These are phyloP conservation scores for Eugnorisma glareosa DNA, from an alignment of 2,888 invertebrate species.

Conservation along the genomic window DNA sequence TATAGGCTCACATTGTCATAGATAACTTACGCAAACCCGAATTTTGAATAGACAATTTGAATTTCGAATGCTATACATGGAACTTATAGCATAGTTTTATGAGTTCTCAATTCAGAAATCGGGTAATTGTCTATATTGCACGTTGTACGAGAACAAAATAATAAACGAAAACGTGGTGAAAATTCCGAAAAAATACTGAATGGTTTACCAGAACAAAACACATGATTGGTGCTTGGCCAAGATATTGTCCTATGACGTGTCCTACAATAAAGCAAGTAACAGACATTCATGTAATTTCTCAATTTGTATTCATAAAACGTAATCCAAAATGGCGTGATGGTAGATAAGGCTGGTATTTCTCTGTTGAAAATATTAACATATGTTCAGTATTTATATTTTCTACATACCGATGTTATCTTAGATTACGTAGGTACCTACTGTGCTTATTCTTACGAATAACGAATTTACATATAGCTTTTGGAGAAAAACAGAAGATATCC, in stretches of 20 bases:
- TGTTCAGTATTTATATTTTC: conserved; percentile 29
- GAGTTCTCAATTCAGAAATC: background rate
- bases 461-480: background rate
- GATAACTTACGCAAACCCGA: background rate
- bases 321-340: conserved; percentile 37
- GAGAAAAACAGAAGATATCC: background rate
- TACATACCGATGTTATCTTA: conserved; percentile 36
- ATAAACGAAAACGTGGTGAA: background rate
- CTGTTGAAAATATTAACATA: conserved; percentile 22
- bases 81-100: background rate
- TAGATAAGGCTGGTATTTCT: conserved; percentile 39
- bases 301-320: conserved; percentile 40
- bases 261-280: background rate
- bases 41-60: background rate
- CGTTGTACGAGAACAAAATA: background rate
- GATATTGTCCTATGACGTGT: background rate
- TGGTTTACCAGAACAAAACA: background rate
- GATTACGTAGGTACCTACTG: conserved; percentile 23
- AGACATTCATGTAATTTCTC: background rate
- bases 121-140: background rate
- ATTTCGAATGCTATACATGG: background rate
- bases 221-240: conserved; percentile 16
- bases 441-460: conserved; percentile 13
- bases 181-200: background rate
- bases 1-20: background rate